Base-by-base conservation (phyloP, 2,113 vertebrate genomes). In the Hemiprocne comata region DNA sequence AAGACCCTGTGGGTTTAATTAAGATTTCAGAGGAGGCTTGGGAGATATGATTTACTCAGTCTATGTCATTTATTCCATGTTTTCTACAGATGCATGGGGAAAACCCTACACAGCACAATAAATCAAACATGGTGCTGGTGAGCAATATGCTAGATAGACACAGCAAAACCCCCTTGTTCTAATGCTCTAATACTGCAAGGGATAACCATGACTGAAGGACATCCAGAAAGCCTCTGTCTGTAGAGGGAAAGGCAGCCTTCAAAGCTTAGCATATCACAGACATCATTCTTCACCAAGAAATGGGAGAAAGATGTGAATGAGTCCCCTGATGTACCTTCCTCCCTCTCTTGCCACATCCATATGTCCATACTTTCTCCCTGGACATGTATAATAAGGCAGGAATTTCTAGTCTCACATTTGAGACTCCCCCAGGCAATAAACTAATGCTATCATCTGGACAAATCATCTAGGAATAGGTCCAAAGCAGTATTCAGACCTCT, bases 1-100 rank as follows among this genome's bases (percentile, higher is more conserved):
- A 96, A 95, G 96, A 93, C 90, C 93, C 93, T 92, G 65, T 66
- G 95, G 95, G 76, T 89, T 95, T 95, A 95, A 97, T 97, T 96
- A 96, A 87, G 90, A 72, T 92, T 94, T 94, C 95, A 93, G 80
- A 84, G 70, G 73, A 89, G 74, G 85, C 51, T 84, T 92, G 84
- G 80, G 92, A 95, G 74, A 81, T 67, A 85, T 2, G 17, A 89
- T 84, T 95, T 90, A 92, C 58, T 90, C 90, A 58, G 85, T 66
- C 92, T 81, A 26, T 89, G 88, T 76, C 90, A 85, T 92, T 97
- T 95, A 87, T 87, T 94, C 73, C 73, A 54, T 29, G 57, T 54
- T 93, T 90, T 64, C 86, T 82, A 89, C 51, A 58, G 85, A 94
- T 79, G 80, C 62, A 78, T 0, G 1, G 83, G 72, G 57, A 60